Evolutionary conservation across 1,140 invertebrate genomes (phyloP), one percentile per base, ranked within the genome.

Genomic region (Venturia canescens): DNA sequence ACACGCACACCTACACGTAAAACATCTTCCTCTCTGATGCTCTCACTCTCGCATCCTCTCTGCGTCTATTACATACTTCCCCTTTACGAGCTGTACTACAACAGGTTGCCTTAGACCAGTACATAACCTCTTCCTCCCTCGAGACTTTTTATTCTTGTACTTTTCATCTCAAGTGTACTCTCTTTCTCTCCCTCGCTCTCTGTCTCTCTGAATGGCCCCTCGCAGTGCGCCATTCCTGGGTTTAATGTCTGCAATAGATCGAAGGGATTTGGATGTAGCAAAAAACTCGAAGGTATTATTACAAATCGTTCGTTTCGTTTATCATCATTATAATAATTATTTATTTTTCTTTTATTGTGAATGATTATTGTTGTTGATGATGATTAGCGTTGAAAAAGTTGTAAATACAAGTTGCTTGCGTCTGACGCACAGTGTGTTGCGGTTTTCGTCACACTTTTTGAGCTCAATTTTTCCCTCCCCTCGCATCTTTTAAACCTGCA

Each of bases 41-140:
- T 69, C 29, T 69, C 29, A 7, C 21, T 31, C 66, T 69, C 27
- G 66, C 66, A 69, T 69, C 66, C 66, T 69, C 66, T 69, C 60
- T 66, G 23, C 27, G 66, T 69, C 66, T 69, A 69, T 69, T 69
- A 69, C 60, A 26, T 63, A 63, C 66, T 69, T 69, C 27, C 66
- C 29, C 66, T 69, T 69, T 27, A n/a, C 29, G 66, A 69, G 66
- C 6, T 69, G 29, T 31, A 69, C 66, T 69, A 31, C 29, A 69
- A 13, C 66, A 69, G 66, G 29, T 69, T 69, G 66, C 29, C 29
- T 31, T 69, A 69, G 60, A 63, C 21, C 60, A 63, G 60, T 69
- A 31, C 23, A 66, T 23, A 27, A 23, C 23, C 60, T 26, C 60
- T 66, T 57, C 53, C 53, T 57, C 21, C 60, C 60, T 66, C 21